Conservation (phyloP, 1,140 invertebrate genomes). For the Caenorhabditis latens region DNA sequence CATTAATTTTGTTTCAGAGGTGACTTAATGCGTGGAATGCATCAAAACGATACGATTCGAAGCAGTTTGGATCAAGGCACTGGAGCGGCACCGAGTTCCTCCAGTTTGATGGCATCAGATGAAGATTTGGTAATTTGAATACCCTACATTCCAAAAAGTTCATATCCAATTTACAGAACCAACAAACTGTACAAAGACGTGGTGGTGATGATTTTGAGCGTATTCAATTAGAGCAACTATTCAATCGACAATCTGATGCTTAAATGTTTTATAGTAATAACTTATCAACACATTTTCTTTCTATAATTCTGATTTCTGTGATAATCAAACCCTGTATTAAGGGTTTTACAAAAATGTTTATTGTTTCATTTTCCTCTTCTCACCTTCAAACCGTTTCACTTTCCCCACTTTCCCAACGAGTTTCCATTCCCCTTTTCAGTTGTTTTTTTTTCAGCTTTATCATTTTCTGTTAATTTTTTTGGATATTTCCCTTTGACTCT, state of each 20-base stretch:
- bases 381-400: constrained; percentile 21
- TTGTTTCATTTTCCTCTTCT: neutral
- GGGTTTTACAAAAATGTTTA: neutral
- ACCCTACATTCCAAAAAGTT: neutral
- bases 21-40: constrained; percentile 38
- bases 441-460: constrained; percentile 25
- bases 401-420: constrained; percentile 32
- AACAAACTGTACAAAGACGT: constrained; percentile 48
- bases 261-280: constrained; percentile 19
- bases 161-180: neutral
- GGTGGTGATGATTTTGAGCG: constrained; percentile 38
- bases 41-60: constrained; percentile 40
- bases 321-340: constrained; percentile 1
- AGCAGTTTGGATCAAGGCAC: constrained; percentile 30
- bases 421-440: neutral
- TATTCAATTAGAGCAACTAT: constrained; percentile 44
- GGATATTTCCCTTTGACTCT: too few species aligned
- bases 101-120: constrained; percentile 47
- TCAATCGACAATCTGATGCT: constrained; percentile 40
- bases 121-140: constrained; percentile 19
- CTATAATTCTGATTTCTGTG: constrained; percentile 18
- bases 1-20: neutral
- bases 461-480: neutral
- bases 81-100: constrained; percentile 26
- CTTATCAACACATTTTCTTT: neutral